Percentiles rank a stretch among this genome's conserved stretches.
These are phyloP conservation scores for Amphibalanus amphitrite DNA, from an alignment of 1,140 invertebrate genomes.

Conservation along the genomic window DNA sequence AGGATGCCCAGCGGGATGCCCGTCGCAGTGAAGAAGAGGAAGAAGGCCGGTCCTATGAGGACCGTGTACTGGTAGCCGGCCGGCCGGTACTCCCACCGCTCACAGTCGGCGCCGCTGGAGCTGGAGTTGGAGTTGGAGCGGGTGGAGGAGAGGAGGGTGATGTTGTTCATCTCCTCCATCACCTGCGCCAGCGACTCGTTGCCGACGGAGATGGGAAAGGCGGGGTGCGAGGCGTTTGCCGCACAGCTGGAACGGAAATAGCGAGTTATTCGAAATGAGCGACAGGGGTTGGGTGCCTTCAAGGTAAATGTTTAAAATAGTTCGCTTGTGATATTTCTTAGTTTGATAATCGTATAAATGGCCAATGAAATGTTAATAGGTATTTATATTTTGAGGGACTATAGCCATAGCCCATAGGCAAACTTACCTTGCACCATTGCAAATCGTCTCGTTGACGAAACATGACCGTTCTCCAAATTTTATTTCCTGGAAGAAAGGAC, in stretches of 20 bases:
- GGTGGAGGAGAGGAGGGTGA: not conserved
- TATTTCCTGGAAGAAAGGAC: not conserved
- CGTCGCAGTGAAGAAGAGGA: constrained; percentile 28
- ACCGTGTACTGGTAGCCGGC: constrained; percentile 27
- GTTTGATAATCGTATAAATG: too few species aligned
- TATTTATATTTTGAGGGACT: too few species aligned
- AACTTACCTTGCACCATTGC: not conserved
- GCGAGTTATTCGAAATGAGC: too few species aligned
- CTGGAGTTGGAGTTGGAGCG: not conserved
- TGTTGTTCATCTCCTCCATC: not conserved
- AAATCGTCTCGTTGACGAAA: not conserved
- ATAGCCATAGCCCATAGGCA: too few species aligned
- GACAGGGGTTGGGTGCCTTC: too few species aligned
- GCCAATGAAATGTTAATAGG: not conserved
- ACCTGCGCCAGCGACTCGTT: not conserved
- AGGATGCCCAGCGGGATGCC: constrained; percentile 27
- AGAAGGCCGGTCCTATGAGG: constrained; percentile 29
- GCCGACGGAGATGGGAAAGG: not conserved
- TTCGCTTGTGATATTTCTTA: too few species aligned
- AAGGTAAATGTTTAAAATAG: too few species aligned
- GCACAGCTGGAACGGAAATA: too few species aligned
- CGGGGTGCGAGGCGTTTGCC: not conserved
- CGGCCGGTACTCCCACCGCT: not conserved
- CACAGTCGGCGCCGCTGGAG: not conserved
- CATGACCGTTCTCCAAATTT: not conserved